Evolutionary conservation across 2,888 invertebrate genomes (phyloP).

Genomic region (Antitype chi): DNA sequence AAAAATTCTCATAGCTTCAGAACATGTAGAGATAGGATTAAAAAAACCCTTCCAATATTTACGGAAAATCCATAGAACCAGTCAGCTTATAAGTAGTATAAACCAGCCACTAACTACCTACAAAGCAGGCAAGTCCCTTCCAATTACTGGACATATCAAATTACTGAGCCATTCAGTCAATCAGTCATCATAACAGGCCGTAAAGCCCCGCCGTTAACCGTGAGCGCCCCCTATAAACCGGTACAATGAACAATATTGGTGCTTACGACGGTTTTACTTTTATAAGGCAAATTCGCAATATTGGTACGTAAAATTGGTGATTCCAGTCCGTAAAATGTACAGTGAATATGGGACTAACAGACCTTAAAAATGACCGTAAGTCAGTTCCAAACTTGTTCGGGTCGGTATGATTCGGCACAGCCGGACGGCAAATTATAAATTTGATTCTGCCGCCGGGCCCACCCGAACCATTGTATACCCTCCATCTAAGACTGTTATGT

Average conservation of each 20-base stretch:
- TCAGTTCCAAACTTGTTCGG: not conserved
- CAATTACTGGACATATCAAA: constrained; percentile 35
- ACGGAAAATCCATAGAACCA: not conserved
- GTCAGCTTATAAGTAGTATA: too few species aligned
- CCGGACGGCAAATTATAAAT: not conserved
- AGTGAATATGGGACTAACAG: not conserved
- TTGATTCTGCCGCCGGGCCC: not conserved
- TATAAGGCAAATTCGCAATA: not conserved
- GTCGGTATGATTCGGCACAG: not conserved
- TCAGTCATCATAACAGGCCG: constrained; percentile 54
- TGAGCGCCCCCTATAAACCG: constrained; percentile 42
- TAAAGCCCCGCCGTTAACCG: constrained; percentile 45
- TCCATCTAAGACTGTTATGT: not conserved
- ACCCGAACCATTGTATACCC: not conserved
- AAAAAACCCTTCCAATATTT: too few species aligned
- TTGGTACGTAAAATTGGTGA: not conserved
- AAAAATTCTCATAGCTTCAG: too few species aligned
- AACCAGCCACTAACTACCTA: not conserved
- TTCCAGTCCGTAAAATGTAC: not conserved
- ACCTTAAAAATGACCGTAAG: not conserved
- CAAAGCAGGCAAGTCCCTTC: not conserved
- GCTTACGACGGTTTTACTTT: constrained; percentile 22
- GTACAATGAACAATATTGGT: constrained; percentile 43
- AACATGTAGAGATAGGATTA: too few species aligned
- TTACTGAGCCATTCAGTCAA: constrained; percentile 53